Evolutionary conservation across 2,113 vertebrate genomes (phyloP).

Genomic region (Phoenicopterus ruber): DNA sequence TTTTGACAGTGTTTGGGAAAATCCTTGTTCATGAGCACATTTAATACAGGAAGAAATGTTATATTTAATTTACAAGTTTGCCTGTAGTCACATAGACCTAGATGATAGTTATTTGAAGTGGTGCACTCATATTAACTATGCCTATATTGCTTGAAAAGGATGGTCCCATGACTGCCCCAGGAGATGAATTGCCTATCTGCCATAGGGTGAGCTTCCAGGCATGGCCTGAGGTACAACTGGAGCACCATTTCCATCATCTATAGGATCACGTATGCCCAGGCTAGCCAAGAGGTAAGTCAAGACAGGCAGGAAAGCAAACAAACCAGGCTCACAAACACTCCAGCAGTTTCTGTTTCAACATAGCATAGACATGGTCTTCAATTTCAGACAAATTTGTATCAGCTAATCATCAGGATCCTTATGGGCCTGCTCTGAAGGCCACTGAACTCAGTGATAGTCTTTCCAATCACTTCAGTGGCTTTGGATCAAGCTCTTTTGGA

Average conservation of each 20-base stretch:
- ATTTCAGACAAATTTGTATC: background rate
- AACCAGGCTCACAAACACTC: background rate
- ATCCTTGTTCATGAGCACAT: background rate
- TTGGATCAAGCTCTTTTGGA: background rate
- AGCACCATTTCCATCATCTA: background rate
- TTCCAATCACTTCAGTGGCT: background rate
- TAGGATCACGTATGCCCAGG: background rate
- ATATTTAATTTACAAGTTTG: background rate
- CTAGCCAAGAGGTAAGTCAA: background rate
- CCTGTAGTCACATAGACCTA: background rate
- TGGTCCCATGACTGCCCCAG: background rate
- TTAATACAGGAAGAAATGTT: background rate
- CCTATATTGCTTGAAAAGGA: background rate
- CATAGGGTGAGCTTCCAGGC: background rate
- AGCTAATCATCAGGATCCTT: background rate
- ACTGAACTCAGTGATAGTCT: background rate
- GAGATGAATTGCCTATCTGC: background rate
- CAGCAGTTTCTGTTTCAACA: background rate
- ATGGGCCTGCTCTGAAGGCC: background rate
- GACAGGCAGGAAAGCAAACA: background rate
- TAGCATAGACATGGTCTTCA: background rate
- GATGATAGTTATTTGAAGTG: background rate
- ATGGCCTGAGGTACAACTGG: background rate
- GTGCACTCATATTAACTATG: background rate
- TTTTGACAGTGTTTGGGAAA: background rate